A percentile compares a stretch with the other conserved stretches of the same genome.
Evolutionary conservation across 2,113 vertebrate genomes (phyloP).

Genomic region (Neodontobutis hainanensis): DNA sequence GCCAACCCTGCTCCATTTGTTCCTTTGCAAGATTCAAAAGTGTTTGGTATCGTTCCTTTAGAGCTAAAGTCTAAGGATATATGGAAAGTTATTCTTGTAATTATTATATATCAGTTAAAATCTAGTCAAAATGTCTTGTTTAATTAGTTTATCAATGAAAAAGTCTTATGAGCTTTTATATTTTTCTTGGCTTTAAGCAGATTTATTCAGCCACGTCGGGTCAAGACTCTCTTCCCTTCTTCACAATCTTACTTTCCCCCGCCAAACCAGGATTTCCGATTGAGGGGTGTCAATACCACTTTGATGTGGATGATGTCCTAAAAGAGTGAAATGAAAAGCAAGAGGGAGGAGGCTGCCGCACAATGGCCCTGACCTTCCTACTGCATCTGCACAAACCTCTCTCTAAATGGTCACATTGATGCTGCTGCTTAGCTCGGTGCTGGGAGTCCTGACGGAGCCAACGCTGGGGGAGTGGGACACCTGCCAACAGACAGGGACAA

Average conservation of each 20-base stretch:
- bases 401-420: conserved; percentile 78
- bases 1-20: conserved; percentile 16
- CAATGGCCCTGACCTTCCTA: conserved; percentile 70
- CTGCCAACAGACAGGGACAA: conserved; percentile 71
- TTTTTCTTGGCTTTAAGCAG: conserved; percentile 35
- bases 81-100: no score
- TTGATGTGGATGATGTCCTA: conserved; percentile 73
- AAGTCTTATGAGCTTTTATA: conserved; percentile 50
- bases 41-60: not conserved
- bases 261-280: conserved; percentile 78
- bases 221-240: conserved; percentile 70
- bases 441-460: conserved; percentile 68
- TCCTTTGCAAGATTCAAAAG: not conserved
- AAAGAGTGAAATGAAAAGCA: conserved; percentile 67
- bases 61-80: not conserved
- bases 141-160: no score
- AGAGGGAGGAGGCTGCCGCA: conserved; percentile 53
- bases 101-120: no score
- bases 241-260: conserved; percentile 59
- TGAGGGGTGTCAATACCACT: conserved; percentile 72
- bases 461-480: conserved; percentile 58
- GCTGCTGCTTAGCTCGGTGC: conserved; percentile 64
- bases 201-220: conserved; percentile 60
- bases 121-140: no score
- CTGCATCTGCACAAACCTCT: conserved; percentile 73